These are phyloP conservation scores for Poecilus cupreus DNA, from an alignment of 2,888 invertebrate species.

Conservation along the genomic window DNA sequence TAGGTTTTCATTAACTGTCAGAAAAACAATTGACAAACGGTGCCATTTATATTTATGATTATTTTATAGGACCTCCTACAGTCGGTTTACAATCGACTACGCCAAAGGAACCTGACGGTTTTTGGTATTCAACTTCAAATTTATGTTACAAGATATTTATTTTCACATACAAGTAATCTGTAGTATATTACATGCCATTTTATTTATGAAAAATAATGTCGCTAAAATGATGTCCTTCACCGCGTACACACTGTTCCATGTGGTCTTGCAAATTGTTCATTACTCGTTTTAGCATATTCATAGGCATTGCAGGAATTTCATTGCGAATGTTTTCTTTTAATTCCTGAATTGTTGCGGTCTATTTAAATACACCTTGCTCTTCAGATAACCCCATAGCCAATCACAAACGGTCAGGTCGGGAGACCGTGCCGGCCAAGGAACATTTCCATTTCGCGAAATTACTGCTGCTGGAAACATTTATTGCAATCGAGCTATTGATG, in stretches of 20 bases:
- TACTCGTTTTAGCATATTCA: too few relatives aligned
- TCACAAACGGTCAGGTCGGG: neutral
- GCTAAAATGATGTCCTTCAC: neutral
- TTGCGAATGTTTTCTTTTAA: neutral
- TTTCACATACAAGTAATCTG: neutral
- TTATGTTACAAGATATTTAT: neutral
- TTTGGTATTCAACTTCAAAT: too few relatives aligned
- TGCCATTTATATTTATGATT: too few relatives aligned
- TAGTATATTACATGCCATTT: neutral
- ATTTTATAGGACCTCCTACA: too few relatives aligned
- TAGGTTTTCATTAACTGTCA: too few relatives aligned
- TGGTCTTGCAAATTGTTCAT: neutral
- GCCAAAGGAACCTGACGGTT: neutral
- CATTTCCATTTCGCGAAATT: neutral
- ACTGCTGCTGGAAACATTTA: neutral
- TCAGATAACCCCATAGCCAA: neutral
- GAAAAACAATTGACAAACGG: too few relatives aligned
- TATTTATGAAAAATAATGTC: neutral
- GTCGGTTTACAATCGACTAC: too few relatives aligned
- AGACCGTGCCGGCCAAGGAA: neutral
- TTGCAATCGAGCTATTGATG: too few relatives aligned
- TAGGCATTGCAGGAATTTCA: too few relatives aligned
- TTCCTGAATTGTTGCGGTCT: neutral
- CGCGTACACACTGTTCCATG: neutral
- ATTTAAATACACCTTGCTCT: neutral